phyloP scores from a whole-genome alignment of 2,797 vertebrate species.

The Pelodytes ibericus region DNA sequence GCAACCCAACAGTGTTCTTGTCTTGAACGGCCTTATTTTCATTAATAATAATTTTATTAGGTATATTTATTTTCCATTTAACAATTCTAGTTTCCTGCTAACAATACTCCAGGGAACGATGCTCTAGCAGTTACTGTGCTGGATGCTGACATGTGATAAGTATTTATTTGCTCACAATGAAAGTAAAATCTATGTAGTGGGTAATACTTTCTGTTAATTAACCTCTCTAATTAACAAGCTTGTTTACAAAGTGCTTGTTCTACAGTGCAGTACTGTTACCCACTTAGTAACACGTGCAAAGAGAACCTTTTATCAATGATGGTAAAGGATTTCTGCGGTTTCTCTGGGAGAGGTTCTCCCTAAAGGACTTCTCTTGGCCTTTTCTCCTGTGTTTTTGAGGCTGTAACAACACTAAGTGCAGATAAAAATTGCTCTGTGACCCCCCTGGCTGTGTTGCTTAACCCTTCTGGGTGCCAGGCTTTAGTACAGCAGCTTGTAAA shows the following conservation, averaged over 20 bases:
- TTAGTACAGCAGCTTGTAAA: too few species aligned
- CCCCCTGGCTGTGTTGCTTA: too few species aligned
- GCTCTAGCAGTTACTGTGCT: background rate
- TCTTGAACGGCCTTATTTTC: too few species aligned
- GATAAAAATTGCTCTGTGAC: constrained; percentile 5
- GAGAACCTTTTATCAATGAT: background rate
- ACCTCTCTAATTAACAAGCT: background rate
- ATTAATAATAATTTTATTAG: too few species aligned
- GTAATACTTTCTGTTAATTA: background rate
- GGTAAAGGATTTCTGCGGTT: background rate
- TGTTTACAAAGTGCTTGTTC: background rate
- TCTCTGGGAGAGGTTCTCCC: constrained; percentile 1
- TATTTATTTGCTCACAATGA: background rate
- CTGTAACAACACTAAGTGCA: background rate
- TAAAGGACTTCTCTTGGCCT: background rate
- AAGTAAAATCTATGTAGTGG: background rate
- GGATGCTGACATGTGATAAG: background rate
- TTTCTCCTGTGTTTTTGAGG: constrained; percentile 8
- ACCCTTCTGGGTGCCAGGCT: too few species aligned
- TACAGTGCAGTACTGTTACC: background rate
- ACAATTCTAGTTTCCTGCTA: too few species aligned
- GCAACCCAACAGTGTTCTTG: too few species aligned
- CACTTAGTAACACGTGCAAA: background rate
- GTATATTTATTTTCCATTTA: too few species aligned
- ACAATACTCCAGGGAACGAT: too few species aligned